A percentile compares a stretch with the other conserved stretches of the same genome.
Conservation (phyloP, 2,888 invertebrate genomes). For the Onthophagus sagittarius region DNA sequence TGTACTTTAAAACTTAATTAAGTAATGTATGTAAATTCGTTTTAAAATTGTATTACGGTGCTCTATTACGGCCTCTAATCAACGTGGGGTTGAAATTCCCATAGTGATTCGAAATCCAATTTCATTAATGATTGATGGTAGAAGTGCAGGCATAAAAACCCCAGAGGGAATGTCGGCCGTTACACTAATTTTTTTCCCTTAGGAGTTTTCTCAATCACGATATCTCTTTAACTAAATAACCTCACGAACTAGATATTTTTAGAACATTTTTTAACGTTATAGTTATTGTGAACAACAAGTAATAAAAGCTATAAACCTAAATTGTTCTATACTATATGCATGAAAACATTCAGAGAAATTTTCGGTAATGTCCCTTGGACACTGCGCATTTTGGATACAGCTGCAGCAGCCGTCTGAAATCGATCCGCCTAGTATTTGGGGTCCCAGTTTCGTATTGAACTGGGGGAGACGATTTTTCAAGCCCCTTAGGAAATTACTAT, state of each 20-base stretch:
- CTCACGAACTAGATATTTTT: too few relatives aligned
- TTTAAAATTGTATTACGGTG: background rate
- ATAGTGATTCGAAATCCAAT: background rate
- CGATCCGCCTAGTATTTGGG: background rate
- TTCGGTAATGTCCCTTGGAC: background rate
- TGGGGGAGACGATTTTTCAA: background rate
- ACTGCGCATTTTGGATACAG: background rate
- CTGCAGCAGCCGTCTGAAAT: background rate
- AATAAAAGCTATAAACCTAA: too few relatives aligned
- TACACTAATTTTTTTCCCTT: background rate
- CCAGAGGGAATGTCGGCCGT: background rate
- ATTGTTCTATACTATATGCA: too few relatives aligned
- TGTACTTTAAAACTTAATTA: background rate
- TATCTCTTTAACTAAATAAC: background rate
- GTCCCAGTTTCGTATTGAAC: background rate
- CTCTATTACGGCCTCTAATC: background rate
- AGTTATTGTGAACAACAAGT: too few relatives aligned
- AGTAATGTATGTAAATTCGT: background rate
- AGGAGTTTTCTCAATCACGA: background rate
- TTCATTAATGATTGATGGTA: background rate
- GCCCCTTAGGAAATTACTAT: background rate
- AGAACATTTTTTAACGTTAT: too few relatives aligned
- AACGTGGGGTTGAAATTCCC: background rate
- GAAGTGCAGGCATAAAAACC: background rate
- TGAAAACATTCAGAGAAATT: background rate